phyloP scores from a whole-genome alignment of 2,797 vertebrate species.

The Xenopus petersii region DNA sequence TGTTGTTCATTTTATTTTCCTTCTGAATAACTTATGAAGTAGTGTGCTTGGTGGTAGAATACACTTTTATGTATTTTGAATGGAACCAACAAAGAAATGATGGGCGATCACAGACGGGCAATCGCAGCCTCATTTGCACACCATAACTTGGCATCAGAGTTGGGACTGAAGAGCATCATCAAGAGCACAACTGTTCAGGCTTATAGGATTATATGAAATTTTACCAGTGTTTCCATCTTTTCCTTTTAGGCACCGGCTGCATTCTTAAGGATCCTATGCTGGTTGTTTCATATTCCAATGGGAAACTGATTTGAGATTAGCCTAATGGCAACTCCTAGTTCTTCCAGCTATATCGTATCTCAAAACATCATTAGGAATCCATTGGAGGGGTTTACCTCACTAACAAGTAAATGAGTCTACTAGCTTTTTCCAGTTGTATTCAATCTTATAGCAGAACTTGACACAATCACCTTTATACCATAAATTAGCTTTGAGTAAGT shows the following conservation, averaged over 20 bases:
- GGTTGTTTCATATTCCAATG: neutral
- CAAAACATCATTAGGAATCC: too few species aligned
- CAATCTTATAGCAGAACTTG: neutral
- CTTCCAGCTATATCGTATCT: too few species aligned
- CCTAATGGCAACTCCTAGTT: too few species aligned
- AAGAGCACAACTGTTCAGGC: neutral
- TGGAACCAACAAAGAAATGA: too few species aligned
- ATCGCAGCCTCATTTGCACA: neutral
- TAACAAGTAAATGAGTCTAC: too few species aligned
- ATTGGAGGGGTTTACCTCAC: too few species aligned
- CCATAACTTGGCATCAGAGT: neutral
- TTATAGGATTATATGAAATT: neutral
- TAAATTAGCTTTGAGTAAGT: neutral
- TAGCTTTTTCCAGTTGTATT: too few species aligned
- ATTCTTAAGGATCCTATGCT: neutral
- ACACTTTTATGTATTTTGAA: too few species aligned
- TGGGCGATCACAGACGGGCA: neutral
- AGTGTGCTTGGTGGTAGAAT: neutral
- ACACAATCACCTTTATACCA: slow-evolving; percentile 19
- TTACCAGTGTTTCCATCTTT: neutral
- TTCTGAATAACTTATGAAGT: neutral
- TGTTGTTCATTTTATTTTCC: neutral
- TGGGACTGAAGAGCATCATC: neutral
- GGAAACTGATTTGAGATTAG: neutral
- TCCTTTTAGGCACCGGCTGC: neutral